Base-by-base conservation (phyloP, 2,888 invertebrate species). In the Cremastobaeus sp. region DNA sequence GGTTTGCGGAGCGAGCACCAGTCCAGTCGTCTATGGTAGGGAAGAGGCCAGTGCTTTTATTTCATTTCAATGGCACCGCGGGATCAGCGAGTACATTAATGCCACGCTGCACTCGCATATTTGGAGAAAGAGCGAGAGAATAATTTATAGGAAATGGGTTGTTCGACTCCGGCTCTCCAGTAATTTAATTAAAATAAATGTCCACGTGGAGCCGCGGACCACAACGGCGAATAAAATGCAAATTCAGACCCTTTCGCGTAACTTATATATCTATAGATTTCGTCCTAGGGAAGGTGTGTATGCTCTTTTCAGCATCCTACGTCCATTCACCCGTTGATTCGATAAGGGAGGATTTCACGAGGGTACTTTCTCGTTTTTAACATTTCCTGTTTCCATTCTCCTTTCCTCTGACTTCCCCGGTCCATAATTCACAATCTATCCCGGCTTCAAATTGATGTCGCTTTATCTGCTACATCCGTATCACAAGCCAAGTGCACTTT, bases 131-230 rank as follows among this genome's bases (percentile, higher is more conserved):
- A 70, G 76, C 79, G 82, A 84, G 85, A 84, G 86, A 83, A 87
- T 87, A 87, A 87, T 87, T 88, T 88, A 88, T 88, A 88, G 87
- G 87, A 88, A 88, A 88, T 88, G 87, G 87, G 84, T 88, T 87
- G 87, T 88, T 88, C 87, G 87, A 88, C 79, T 79, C 74, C 82
- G 45, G 83, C 85, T 85, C 84, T 81, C 83, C 83, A 86, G 87
- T 88, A 88, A 88, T 88, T 88, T 88, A 87, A 88, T 88, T 88
- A 88, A 88, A 88, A 87, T 88, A 88, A 88, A 88, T 88, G 87
- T 87, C 86, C 85, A 82, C 81, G 77, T 78, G 81, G 75, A 78
- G 81, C 77, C 80, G 77, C 79, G 81, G 80, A 82, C 82, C 84
- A 80, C 84, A 81, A 73, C 82, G 81, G 80, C 83, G 85, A 87